These are phyloP conservation scores for Hycleus cichorii DNA, from an alignment of 1,140 invertebrate genomes.

Conservation along the genomic window DNA sequence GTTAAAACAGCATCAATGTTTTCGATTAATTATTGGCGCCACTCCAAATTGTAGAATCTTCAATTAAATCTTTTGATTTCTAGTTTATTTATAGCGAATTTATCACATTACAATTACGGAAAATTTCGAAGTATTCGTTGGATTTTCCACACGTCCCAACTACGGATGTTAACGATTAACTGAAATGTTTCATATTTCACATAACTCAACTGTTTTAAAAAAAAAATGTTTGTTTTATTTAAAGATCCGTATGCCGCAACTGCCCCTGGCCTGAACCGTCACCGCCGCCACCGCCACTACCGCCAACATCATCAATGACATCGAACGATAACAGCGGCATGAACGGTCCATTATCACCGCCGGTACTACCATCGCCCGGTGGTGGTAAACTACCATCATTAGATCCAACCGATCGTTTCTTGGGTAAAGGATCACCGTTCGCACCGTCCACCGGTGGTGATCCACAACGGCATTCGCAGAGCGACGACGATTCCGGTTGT, in stretches of 20 bases:
- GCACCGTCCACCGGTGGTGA: constrained; percentile 42
- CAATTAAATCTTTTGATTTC: too few species aligned
- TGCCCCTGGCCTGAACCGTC: constrained; percentile 37
- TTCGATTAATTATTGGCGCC: too few species aligned
- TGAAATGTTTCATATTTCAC: too few species aligned
- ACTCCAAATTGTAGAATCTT: too few species aligned
- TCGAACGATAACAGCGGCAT: constrained; percentile 24
- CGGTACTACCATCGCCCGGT: constrained; percentile 37
- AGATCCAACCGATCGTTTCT: constrained; percentile 40
- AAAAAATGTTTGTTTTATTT: constrained; percentile 29
- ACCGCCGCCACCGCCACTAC: too few species aligned
- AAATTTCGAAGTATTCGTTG: too few species aligned
- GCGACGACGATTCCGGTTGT: constrained; percentile 94
- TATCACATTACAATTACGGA: too few species aligned
- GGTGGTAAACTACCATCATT: constrained; percentile 39
- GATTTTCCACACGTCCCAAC: too few species aligned
- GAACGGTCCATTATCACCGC: constrained; percentile 31
- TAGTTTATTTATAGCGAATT: too few species aligned
- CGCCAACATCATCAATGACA: constrained; percentile 23
- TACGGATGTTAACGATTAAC: too few species aligned
- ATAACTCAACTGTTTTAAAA: too few species aligned
- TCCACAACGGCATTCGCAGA: constrained; percentile 84
- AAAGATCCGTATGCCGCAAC: constrained; percentile 50
- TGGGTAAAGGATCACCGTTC: constrained; percentile 45
- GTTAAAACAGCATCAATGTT: too few species aligned